Base-by-base conservation (phyloP, 2,888 invertebrate genomes). In the Xestia sexstrigata region DNA sequence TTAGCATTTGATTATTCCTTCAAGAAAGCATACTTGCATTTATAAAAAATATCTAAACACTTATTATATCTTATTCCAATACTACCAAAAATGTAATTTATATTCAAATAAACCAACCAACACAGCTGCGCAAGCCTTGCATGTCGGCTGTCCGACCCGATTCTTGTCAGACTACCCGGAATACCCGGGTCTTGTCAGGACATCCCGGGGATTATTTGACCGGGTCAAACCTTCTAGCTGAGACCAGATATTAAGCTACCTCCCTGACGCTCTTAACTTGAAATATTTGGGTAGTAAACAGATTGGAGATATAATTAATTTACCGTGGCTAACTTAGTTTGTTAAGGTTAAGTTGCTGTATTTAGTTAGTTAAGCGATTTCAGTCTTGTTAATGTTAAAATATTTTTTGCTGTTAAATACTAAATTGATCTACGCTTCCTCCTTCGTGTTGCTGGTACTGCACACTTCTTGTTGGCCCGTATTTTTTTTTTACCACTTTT, bases 191-290 rank as follows among this genome's bases (percentile, higher is more conserved):
- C 82, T 77, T 72, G 85, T 76, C 78, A 58, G 65, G 76, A 76
- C 77, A 69, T 74, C 71, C 76, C 79, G 74, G 66, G 89, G 88
- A 88, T 89, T 88, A 89, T 81, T 76, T 81, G 84, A 69, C 76
- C 85, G 77, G 86, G 47, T 74, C 88, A 76, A 52, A 81, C 79
- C 87, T 78, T 76, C 74, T 74, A 67, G n/a, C 65, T n/a, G 66
- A 77, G 79, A 80, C 82, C 78, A 74, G 78, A 69, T 82, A 74
- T 58, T 88, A 88, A 88, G 85, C 85, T 76, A 62, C 62, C 52
- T 63, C 69, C 75, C 78, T 67, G 72, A 68, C 70, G 78, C 47
- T 79, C 79, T 76, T 74, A 81, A 86, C 83, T 83, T 87, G 83
- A 88, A 85, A 84, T 85, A 79, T 81, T 83, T 78, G 73, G 62